Percentiles rank a stretch among this genome's conserved stretches.
Evolutionary conservation across 2,797 vertebrate genomes (phyloP).

Genomic region (Scleropages formosus): DNA sequence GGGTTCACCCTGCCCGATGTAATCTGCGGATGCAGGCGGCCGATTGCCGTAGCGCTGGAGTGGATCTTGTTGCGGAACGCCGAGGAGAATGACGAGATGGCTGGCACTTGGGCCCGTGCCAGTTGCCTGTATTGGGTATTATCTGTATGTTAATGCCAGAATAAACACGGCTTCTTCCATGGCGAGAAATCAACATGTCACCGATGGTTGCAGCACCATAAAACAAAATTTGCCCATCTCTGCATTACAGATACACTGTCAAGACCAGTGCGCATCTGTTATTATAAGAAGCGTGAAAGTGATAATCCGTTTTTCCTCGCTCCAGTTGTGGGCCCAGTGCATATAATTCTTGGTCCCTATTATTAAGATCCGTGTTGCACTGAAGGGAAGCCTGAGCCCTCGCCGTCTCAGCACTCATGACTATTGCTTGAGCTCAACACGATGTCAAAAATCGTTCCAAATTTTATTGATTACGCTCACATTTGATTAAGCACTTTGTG

Average conservation of each 20-base stretch:
- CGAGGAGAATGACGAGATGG: background rate
- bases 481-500: constrained; percentile 7
- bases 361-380: constrained; percentile 5
- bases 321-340: constrained; percentile 4
- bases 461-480: constrained; percentile 23
- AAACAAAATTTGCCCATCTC: background rate
- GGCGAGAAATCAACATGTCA: constrained; percentile 1
- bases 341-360: background rate
- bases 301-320: constrained; percentile 13
- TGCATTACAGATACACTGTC: background rate
- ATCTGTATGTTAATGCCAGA: constrained; percentile 7
- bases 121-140: background rate
- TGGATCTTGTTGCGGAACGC: background rate
- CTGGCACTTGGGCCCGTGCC: background rate
- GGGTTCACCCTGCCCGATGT: background rate
- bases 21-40: background rate
- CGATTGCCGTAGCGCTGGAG: background rate
- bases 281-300: constrained; percentile 12
- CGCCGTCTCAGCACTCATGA: constrained; percentile 4
- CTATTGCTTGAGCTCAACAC: no score
- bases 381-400: constrained; percentile 15
- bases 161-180: background rate
- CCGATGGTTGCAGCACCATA: background rate
- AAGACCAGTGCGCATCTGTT: constrained; percentile 13
- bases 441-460: constrained; percentile 5